A percentile compares a stretch with the other conserved stretches of the same genome.
Evolutionary conservation across 2,888 invertebrate species (phyloP).

Genomic region (Orchesella flavescens): DNA sequence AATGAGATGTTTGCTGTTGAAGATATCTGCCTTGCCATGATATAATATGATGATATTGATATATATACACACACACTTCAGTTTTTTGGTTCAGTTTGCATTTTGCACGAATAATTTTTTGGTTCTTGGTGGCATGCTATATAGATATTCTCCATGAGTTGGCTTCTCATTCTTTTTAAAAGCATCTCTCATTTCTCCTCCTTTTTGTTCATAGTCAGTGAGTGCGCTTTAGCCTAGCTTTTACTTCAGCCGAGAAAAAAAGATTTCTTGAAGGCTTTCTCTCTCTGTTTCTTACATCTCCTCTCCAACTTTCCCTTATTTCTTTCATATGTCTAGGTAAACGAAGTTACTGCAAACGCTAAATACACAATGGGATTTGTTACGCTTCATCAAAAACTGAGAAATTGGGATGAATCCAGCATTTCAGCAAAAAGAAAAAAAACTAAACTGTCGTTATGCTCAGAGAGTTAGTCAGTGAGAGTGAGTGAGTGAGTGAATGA

Average conservation of each 20-base stretch:
- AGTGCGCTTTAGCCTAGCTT: not conserved
- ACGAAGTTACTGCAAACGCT: slow-evolving; percentile 36
- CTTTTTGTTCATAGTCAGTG: not conserved
- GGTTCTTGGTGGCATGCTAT: not conserved
- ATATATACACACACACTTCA: not conserved
- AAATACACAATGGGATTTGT: slow-evolving; percentile 60
- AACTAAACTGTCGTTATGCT: not conserved
- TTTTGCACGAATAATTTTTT: too few relatives aligned
- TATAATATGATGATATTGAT: not conserved
- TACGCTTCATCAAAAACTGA: slow-evolving; percentile 58
- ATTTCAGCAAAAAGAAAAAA: slow-evolving; percentile 14
- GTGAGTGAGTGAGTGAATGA: too few relatives aligned
- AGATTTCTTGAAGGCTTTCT: not conserved
- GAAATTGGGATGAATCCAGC: slow-evolving; percentile 52
- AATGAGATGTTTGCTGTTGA: not conserved
- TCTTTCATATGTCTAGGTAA: slow-evolving; percentile 17
- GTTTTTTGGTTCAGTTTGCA: not conserved
- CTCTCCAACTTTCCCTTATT: slow-evolving; percentile 5
- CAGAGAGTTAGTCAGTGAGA: not conserved
- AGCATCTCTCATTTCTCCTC: slow-evolving; percentile 7
- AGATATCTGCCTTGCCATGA: not conserved
- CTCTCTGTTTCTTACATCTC: not conserved
- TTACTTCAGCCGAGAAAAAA: not conserved
- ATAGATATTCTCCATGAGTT: slow-evolving; percentile 37
- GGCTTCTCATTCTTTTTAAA: slow-evolving; percentile 37